A percentile compares a stretch with the other conserved stretches of the same genome.
Conservation (phyloP, 2,113 vertebrate species). For the Crotophaga sulcirostris region DNA sequence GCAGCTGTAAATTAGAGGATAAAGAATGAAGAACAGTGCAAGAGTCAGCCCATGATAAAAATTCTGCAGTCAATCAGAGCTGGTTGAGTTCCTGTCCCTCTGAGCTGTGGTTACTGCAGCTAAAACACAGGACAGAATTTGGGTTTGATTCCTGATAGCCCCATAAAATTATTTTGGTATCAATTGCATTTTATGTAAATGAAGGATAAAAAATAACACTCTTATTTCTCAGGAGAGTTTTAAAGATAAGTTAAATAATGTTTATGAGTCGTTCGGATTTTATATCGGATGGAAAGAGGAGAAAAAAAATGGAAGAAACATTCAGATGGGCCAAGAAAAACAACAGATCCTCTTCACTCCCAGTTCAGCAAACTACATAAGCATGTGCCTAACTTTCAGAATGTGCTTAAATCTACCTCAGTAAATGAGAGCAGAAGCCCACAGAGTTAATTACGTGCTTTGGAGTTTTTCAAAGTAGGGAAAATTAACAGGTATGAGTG, state of each 20-base stretch:
- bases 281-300: not conserved
- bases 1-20: not conserved
- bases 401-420: not conserved
- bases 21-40: not conserved
- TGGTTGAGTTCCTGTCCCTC: not conserved
- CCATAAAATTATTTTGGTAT: not conserved
- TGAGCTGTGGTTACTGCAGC: not conserved
- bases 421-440: not conserved
- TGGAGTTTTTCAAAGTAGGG: not conserved
- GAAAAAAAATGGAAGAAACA: not conserved
- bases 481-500: not conserved
- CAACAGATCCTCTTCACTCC: not conserved
- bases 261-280: not conserved
- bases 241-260: not conserved
- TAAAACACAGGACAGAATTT: not conserved
- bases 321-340: not conserved
- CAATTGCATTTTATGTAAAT: not conserved
- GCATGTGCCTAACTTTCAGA: not conserved
- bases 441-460: not conserved
- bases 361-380: rapidly evolving
- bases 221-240: not conserved
- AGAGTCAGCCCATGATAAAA: not conserved
- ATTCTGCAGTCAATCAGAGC: not conserved
- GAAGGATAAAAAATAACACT: not conserved
- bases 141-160: not conserved